Evolutionary conservation across 2,797 vertebrate species (phyloP).

Genomic region (Sitta carolinensis): DNA sequence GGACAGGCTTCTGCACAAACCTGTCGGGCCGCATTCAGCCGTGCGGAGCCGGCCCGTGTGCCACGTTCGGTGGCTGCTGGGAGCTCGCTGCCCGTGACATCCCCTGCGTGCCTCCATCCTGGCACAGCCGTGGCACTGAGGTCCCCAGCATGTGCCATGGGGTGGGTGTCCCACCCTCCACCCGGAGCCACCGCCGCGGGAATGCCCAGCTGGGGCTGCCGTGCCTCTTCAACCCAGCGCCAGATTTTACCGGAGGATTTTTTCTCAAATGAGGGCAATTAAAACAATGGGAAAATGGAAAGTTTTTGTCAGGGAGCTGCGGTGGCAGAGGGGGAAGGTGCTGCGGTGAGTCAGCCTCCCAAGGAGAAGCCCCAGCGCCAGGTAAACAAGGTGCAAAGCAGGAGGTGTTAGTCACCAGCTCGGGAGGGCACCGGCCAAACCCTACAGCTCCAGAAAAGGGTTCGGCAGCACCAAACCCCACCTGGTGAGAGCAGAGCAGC

Average conservation of each 20-base stretch:
- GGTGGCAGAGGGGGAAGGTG: not conserved
- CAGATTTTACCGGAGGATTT: not conserved
- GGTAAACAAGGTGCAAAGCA: constrained; percentile 18
- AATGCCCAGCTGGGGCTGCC: not conserved
- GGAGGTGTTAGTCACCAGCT: not conserved
- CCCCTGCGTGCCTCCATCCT: not conserved
- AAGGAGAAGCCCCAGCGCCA: not conserved
- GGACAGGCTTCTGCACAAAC: constrained; percentile 24
- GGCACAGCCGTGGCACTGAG: rapidly evolving
- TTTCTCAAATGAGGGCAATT: not conserved
- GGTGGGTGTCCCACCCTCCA: rapidly evolving
- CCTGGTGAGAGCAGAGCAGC: rapidly evolving
- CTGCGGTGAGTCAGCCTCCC: constrained; percentile 9
- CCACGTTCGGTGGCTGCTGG: not conserved
- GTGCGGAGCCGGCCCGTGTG: not conserved
- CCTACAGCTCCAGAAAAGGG: not conserved
- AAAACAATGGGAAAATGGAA: constrained; percentile 48
- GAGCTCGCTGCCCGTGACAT: not conserved
- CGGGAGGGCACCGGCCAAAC: not conserved
- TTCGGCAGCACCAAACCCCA: not conserved
- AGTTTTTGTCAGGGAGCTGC: constrained; percentile 24
- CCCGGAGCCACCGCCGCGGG: rapidly evolving
- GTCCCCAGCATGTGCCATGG: rapidly evolving
- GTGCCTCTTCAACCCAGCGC: not conserved
- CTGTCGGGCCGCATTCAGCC: constrained; percentile 32